These are phyloP conservation scores for Falco concolor DNA, from an alignment of 2,797 vertebrate genomes.

Conservation along the genomic window DNA sequence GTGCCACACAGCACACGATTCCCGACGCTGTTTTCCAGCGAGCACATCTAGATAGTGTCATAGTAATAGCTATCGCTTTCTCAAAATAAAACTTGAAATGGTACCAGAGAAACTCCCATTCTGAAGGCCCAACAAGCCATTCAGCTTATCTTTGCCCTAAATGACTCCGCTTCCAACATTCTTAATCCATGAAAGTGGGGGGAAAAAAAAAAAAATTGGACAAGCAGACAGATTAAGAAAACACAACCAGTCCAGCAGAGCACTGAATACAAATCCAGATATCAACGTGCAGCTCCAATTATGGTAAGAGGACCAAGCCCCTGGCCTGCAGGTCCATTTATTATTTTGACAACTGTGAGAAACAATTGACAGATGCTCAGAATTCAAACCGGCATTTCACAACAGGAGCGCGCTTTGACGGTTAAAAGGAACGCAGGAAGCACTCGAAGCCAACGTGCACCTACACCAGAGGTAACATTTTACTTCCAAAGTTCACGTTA, in stretches of 20 bases:
- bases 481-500: neutral
- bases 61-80: fast-evolving
- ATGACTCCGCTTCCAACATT: neutral
- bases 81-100: neutral
- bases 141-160: neutral
- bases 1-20: neutral
- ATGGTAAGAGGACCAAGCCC: neutral
- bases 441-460: neutral
- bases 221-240: neutral
- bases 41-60: neutral
- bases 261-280: neutral
- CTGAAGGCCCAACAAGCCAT: neutral
- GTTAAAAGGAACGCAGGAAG: neutral
- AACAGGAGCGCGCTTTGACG: neutral
- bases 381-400: neutral
- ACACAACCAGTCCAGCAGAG: neutral
- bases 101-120: neutral
- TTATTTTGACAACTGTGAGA: neutral
- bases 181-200: neutral
- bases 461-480: neutral
- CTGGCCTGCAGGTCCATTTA: fast-evolving
- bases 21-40: neutral
- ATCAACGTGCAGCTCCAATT: neutral
- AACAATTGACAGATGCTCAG: neutral
- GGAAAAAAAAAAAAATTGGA: neutral